Evolutionary conservation across 2,888 invertebrate species (phyloP).

Genomic region (Habrosyne pyritoides): DNA sequence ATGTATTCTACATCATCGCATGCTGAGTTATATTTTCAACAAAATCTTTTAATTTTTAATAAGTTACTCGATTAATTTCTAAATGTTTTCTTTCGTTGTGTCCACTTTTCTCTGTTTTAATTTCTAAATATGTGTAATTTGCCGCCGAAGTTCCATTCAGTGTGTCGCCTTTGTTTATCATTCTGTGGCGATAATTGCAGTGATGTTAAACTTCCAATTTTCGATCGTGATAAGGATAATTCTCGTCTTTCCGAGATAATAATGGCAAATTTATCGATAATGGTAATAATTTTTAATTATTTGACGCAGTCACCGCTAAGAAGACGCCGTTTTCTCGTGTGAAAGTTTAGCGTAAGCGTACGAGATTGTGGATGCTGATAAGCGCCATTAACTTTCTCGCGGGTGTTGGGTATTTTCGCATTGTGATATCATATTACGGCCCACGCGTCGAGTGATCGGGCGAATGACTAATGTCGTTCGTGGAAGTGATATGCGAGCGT

Average conservation of each 20-base stretch:
- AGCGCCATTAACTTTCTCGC: conserved; percentile 85
- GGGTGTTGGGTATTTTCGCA: conserved; percentile 84
- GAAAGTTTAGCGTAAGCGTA: conserved; percentile 82
- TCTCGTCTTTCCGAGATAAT: conserved; percentile 88
- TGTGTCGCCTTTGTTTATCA: conserved; percentile 97
- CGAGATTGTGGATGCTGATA: conserved; percentile 84
- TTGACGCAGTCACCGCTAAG: conserved; percentile 43
- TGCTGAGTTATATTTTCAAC: conserved; percentile 81
- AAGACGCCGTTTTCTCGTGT: conserved; percentile 77
- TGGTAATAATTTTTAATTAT: conserved; percentile 83
- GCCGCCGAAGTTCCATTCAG: conserved; percentile 96
- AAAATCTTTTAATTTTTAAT: conserved; percentile 79
- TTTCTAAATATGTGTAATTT: conserved; percentile 94
- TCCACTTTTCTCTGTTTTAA: conserved; percentile 77
- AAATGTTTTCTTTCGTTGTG: conserved; percentile 82
- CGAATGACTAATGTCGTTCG: conserved; percentile 82
- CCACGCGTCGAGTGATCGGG: conserved; percentile 80
- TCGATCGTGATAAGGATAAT: conserved; percentile 89
- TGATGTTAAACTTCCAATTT: conserved; percentile 90
- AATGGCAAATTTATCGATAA: conserved; percentile 91
- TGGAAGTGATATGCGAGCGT: conserved; percentile 79
- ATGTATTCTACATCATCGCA: conserved; percentile 83
- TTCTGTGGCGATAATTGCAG: conserved; percentile 87
- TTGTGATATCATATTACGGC: conserved; percentile 85
- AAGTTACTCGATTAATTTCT: conserved; percentile 79